Percentiles rank a stretch among this genome's conserved stretches.
phyloP scores from a whole-genome alignment of 2,797 vertebrate species.

The Oreochromis mossambicus region DNA sequence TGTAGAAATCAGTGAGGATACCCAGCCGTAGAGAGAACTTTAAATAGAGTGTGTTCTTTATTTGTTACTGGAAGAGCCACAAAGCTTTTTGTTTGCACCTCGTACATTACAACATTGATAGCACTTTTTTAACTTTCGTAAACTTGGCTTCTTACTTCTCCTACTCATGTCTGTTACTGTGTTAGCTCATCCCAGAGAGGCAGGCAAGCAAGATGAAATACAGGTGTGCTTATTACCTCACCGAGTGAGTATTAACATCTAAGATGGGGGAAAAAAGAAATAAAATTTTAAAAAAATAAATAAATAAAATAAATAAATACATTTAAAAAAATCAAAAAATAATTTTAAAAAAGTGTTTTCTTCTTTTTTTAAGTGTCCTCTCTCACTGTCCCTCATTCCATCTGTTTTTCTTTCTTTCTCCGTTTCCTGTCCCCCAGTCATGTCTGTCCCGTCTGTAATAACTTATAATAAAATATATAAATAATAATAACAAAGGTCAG shows the following conservation, averaged over 20 bases:
- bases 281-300: no score
- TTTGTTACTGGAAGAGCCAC: neutral
- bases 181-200: neutral
- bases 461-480: neutral
- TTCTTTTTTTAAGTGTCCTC: neutral
- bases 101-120: neutral
- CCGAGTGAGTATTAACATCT: neutral
- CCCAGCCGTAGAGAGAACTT: neutral
- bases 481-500: neutral
- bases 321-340: neutral
- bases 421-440: neutral
- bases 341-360: neutral
- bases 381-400: neutral
- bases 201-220: neutral
- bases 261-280: rapidly evolving
- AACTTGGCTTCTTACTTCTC: neutral
- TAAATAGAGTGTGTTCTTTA: rapidly evolving
- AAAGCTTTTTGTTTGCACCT: neutral
- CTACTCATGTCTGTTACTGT: rapidly evolving
- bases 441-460: neutral
- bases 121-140: neutral
- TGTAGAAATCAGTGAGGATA: neutral
- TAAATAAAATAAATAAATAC: neutral
- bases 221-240: neutral
- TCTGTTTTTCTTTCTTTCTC: rapidly evolving